A percentile compares a stretch with the other conserved stretches of the same genome.
phyloP scores from a whole-genome alignment of 2,888 invertebrate species.

The Drosophila neonasuta region DNA sequence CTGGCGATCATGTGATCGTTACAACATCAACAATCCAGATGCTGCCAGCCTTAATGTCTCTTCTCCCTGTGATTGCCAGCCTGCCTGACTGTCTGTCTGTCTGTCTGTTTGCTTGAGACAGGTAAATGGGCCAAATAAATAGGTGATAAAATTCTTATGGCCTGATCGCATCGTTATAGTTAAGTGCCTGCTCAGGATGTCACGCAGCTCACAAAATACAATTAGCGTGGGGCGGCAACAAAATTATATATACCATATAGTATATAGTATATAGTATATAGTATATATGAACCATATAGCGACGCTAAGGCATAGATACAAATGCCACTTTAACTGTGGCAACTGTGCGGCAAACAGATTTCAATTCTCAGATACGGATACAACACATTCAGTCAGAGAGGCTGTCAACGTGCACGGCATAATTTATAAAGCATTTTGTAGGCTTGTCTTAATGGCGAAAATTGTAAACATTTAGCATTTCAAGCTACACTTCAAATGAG shows the following conservation, averaged over 20 bases:
- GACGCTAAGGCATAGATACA: constrained; percentile 25
- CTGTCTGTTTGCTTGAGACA: constrained; percentile 15
- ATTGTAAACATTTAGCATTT: constrained; percentile 70
- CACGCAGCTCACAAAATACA: constrained; percentile 41
- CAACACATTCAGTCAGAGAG: constrained; percentile 16
- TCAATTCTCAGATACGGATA: constrained; percentile 34
- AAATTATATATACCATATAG: neutral
- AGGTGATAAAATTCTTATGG: constrained; percentile 41
- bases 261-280: neutral
- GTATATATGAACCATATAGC: constrained; percentile 18
- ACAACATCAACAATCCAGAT: constrained; percentile 16
- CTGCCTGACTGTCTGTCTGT: neutral
- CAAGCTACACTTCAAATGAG: constrained; percentile 55
- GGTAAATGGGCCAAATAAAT: constrained; percentile 47
- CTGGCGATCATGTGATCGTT: constrained; percentile 23
- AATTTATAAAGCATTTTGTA: constrained; percentile 69
- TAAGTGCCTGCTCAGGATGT: constrained; percentile 37
- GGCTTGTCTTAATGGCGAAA: constrained; percentile 77
- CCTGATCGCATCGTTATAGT: constrained; percentile 24
- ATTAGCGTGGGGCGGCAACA: constrained; percentile 10
- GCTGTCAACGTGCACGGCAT: constrained; percentile 65
- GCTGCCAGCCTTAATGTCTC: neutral
- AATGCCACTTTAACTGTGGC: neutral
- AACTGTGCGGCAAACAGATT: constrained; percentile 42
- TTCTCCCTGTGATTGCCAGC: no score